These are phyloP conservation scores for Pomatorhinus ruficollis DNA, from an alignment of 2,113 vertebrate genomes.

Conservation along the genomic window DNA sequence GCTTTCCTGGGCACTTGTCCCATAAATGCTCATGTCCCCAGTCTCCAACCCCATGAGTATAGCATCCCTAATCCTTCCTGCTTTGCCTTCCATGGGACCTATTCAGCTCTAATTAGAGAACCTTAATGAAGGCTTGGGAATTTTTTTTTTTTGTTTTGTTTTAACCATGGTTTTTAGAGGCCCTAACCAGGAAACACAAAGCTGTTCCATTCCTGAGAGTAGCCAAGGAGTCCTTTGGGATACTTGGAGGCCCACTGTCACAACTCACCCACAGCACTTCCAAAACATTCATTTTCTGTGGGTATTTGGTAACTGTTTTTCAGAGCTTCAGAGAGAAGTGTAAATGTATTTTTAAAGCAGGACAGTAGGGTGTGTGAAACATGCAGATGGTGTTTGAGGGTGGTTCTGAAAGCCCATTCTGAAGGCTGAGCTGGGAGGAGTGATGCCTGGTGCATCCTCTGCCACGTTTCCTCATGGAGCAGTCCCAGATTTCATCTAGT, in stretches of 20 bases:
- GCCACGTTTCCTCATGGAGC: not conserved
- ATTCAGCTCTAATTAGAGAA: not conserved
- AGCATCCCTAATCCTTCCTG: not conserved
- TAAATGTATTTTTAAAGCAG: not conserved
- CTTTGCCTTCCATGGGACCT: not conserved
- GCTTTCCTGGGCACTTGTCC: not conserved
- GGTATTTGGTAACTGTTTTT: not conserved
- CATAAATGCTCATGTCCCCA: fast-evolving
- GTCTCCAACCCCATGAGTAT: not conserved
- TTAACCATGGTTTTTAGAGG: not conserved
- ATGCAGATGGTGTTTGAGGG: not conserved
- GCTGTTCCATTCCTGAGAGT: not conserved
- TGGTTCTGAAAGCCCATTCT: not conserved
- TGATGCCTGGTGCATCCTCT: not conserved
- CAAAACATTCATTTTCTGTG: not conserved
- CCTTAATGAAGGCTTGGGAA: not conserved
- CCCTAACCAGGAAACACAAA: not conserved
- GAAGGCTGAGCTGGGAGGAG: not conserved
- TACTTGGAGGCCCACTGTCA: not conserved
- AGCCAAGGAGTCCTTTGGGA: not conserved
- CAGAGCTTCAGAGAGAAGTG: not conserved
- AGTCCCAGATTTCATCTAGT: not conserved
- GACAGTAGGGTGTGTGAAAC: not conserved
- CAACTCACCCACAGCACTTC: not conserved
- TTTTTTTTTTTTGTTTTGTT: not conserved